Evolutionary conservation across 1,140 invertebrate genomes (phyloP).

Genomic region (Drosophila neocordata): DNA sequence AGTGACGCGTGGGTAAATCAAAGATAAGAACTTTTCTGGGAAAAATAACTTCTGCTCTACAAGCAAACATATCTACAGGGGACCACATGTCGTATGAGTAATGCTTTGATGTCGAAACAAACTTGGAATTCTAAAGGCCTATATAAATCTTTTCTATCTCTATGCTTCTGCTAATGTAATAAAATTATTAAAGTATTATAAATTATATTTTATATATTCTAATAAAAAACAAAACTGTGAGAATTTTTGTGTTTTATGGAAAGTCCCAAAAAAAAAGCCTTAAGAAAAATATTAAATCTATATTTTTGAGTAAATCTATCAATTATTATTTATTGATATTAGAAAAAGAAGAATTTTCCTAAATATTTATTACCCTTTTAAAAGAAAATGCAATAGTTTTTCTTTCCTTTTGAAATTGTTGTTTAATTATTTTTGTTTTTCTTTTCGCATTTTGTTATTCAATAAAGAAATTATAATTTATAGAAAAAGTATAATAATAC

Average conservation of each 20-base stretch:
- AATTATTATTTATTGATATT: background rate
- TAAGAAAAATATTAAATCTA: too few species aligned
- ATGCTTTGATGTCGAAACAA: too few species aligned
- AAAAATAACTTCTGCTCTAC: background rate
- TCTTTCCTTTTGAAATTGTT: conserved; percentile 68
- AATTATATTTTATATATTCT: too few species aligned
- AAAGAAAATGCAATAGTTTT: background rate
- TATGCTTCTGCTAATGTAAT: too few species aligned
- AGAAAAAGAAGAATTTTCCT: too few species aligned
- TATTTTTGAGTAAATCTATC: background rate
- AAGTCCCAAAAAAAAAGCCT: too few species aligned
- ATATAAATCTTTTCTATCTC: too few species aligned
- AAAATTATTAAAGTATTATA: too few species aligned
- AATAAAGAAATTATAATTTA: conserved; percentile 82
- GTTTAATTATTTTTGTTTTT: conserved; percentile 77
- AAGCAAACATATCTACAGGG: background rate
- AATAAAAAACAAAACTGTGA: too few species aligned
- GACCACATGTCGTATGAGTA: conserved; percentile 45
- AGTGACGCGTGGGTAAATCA: conserved; percentile 1
- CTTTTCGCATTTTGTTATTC: conserved; percentile 73
- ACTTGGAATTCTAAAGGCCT: too few species aligned
- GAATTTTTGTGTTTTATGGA: too few species aligned
- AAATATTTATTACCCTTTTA: too few species aligned
- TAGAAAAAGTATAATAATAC: conserved; percentile 83
- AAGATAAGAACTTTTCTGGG: background rate